A percentile compares a stretch with the other conserved stretches of the same genome.
Conservation (phyloP, 2,888 invertebrate species). For the Agrochola litura region DNA sequence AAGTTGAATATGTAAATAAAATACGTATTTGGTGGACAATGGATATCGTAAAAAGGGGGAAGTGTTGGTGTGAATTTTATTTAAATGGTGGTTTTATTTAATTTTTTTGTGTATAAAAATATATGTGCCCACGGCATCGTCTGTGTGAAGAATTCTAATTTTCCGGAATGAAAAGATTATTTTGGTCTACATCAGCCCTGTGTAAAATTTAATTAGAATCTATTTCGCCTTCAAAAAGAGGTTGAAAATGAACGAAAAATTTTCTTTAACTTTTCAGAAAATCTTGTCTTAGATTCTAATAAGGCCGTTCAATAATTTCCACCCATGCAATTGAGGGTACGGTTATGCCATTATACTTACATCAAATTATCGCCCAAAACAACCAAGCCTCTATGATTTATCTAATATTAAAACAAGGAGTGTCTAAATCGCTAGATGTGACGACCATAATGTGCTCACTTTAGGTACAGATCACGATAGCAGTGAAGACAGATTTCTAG, state of each 20-base stretch:
- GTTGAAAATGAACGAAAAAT: too few relatives aligned
- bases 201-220: background rate
- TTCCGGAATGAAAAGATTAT: background rate
- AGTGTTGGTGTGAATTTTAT: conserved; percentile 20
- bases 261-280: background rate
- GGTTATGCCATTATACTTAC: background rate
- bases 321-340: background rate
- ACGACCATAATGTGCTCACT: conserved; percentile 45
- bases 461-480: conserved; percentile 46
- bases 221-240: background rate
- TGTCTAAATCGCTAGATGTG: conserved; percentile 38
- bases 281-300: background rate
- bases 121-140: background rate
- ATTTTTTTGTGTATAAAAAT: background rate
- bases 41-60: conserved; percentile 28
- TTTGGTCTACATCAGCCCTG: background rate
- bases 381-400: conserved; percentile 11
- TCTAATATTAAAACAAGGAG: conserved; percentile 36
- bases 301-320: background rate
- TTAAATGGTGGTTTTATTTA: background rate
- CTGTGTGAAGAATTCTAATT: background rate
- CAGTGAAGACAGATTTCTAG: conserved; percentile 57
- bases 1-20: conserved; percentile 49
- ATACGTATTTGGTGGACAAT: conserved; percentile 48
- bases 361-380: conserved; percentile 10